Percentiles rank a stretch among this genome's conserved stretches.
Conservation (phyloP, 2,113 vertebrate species). For the Myocastor coypus region DNA sequence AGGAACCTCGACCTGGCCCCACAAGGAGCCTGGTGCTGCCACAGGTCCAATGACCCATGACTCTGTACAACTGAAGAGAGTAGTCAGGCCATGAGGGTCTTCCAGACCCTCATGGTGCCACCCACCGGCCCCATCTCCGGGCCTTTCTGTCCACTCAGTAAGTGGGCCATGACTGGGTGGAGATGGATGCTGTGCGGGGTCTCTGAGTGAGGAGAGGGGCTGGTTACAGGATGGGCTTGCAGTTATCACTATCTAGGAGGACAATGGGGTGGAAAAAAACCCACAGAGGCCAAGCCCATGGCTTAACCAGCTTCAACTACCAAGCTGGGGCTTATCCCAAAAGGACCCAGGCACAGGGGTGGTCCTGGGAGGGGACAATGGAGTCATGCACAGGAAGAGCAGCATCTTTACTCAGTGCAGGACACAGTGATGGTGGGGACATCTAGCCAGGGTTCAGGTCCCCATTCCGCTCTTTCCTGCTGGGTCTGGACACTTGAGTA, state of each 20-base stretch:
- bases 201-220: background rate
- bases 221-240: background rate
- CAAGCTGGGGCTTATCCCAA: background rate
- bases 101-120: too few relatives aligned
- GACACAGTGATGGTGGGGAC: background rate
- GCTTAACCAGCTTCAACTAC: background rate
- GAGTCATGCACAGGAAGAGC: background rate
- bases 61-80: too few relatives aligned
- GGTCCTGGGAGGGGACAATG: background rate
- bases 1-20: background rate
- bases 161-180: background rate
- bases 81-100: background rate
- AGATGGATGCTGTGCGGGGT: background rate
- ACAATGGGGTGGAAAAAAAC: background rate
- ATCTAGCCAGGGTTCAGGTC: background rate
- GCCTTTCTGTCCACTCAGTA: background rate
- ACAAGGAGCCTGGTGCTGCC: background rate
- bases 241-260: background rate
- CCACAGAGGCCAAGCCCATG: background rate
- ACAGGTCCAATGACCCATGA: background rate
- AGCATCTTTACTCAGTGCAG: background rate
- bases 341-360: background rate
- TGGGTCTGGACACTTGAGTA: too few relatives aligned
- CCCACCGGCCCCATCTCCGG: background rate
- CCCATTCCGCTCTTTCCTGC: fast-evolving